Base-by-base conservation (phyloP, 2,113 vertebrate genomes). In the Craseonycteris thonglongyai region DNA sequence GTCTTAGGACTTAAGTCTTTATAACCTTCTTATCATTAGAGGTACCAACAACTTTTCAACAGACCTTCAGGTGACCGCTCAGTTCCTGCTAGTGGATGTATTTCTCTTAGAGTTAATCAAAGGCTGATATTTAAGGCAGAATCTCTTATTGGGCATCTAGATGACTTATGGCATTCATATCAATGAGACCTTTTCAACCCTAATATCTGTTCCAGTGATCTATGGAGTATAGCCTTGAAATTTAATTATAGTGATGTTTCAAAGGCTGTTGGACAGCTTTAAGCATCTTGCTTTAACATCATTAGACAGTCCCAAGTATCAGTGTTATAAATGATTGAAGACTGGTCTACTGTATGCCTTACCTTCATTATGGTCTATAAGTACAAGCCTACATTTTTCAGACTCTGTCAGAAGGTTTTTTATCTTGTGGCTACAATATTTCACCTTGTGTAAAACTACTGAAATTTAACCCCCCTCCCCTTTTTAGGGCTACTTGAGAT, bases 161-260 rank as follows among this genome's bases (percentile, higher is more conserved):
- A 92, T 96, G 94, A 93, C 96, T 94, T 84, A 97, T 59, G 33
- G 11, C 80, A 90, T 90, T 93, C 66, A 38, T 69, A 95, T 81
- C 88, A 78, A 90, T 56, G 94, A 97, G 92, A 94, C 87, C 93
- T 96, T 97, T 97, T 92, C 95, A 96, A 90, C 83, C 33, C 81
- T 96, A 80, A 88, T 94, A 92, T 88, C 90, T 85, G 19, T 74
- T 85, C 26, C 54, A 72, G 72, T 92, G 80, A 97, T 96, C 91
- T 94, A 92, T 96, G 74, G 56, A 92, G 83, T 82, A 82, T 45
- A 74, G 56, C 61, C 90, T 88, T 94, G 93, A 97, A 94, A 88
- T 87, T 95, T 95, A 91, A 97, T 96, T 81, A 93, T n/a, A 47
- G 51, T 65, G 30, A 82, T 90, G 93, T 96, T 96, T 96, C 93